Evolutionary conservation across 2,797 vertebrate genomes (phyloP).

Genomic region (Molossus alvarezi): DNA sequence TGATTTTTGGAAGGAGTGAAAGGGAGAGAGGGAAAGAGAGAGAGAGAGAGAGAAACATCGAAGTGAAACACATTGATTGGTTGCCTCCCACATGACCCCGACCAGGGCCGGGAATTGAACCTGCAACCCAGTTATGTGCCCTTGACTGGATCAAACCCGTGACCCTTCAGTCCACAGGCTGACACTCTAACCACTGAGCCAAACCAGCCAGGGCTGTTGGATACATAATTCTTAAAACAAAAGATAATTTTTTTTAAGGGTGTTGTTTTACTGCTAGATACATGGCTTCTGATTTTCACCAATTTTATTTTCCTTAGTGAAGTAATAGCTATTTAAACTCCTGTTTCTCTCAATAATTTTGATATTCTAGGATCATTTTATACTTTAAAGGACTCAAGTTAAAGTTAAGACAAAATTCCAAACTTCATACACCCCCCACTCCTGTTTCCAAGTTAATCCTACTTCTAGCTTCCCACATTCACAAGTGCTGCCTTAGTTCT

Average conservation of each 20-base stretch:
- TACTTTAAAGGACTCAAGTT: not conserved
- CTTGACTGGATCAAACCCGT: too few species aligned
- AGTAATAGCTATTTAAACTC: not conserved
- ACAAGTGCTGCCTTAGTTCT: not conserved
- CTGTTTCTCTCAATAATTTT: not conserved
- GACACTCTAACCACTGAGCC: too few species aligned
- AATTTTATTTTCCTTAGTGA: not conserved
- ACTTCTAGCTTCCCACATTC: not conserved
- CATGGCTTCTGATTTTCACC: not conserved
- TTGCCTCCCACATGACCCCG: too few species aligned
- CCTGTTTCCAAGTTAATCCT: not conserved
- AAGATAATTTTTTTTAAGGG: not conserved
- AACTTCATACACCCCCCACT: not conserved
- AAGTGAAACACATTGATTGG: too few species aligned
- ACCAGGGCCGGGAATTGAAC: too few species aligned
- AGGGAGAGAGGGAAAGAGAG: too few species aligned
- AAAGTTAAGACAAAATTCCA: not conserved
- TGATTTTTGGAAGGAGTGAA: too few species aligned
- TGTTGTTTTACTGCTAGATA: not conserved
- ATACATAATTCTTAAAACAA: slow-evolving; percentile 27
- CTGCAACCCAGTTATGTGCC: too few species aligned
- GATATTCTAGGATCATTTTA: not conserved
- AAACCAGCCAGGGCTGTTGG: not conserved
- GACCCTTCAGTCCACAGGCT: too few species aligned
- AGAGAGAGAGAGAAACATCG: too few species aligned